A percentile compares a stretch with the other conserved stretches of the same genome.
phyloP scores from a whole-genome alignment of 2,797 vertebrate species.

The Tachyglossus aculeatus region DNA sequence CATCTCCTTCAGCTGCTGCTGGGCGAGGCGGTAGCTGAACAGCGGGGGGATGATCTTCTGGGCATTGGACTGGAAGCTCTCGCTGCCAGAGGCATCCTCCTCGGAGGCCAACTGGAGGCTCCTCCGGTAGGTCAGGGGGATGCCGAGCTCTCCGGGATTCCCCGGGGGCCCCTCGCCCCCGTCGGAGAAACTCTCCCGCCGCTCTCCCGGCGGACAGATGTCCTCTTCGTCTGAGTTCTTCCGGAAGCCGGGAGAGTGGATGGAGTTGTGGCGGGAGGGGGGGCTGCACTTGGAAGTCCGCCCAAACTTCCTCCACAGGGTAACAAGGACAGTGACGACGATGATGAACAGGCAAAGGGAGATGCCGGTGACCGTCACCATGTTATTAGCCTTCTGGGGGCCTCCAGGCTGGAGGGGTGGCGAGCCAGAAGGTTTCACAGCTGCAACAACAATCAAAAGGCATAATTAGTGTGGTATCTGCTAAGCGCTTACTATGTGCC shows the following conservation, averaged over 20 bases:
- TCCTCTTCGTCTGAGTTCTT: slow-evolving; percentile 93
- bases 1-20: slow-evolving; percentile 98
- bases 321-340: slow-evolving; percentile 86
- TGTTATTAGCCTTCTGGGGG: slow-evolving; percentile 78
- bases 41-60: slow-evolving; percentile 92
- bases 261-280: slow-evolving; percentile 72
- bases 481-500: too few relatives aligned
- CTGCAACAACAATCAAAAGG: slow-evolving; percentile 60
- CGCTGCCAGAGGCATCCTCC: slow-evolving; percentile 67
- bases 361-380: slow-evolving; percentile 90
- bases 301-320: slow-evolving; percentile 90
- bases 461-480: background rate
- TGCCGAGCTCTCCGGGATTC: slow-evolving; percentile 35
- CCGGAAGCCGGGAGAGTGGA: slow-evolving; percentile 82
- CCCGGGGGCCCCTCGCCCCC: slow-evolving; percentile 66
- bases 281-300: slow-evolving; percentile 83
- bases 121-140: slow-evolving; percentile 73
- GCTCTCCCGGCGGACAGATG: slow-evolving; percentile 86
- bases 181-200: slow-evolving; percentile 85
- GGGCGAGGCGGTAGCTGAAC: slow-evolving; percentile 94
- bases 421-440: slow-evolving; percentile 45
- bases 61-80: slow-evolving; percentile 83
- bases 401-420: slow-evolving; percentile 60
- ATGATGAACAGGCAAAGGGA: slow-evolving; percentile 91
- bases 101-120: slow-evolving; percentile 72